Conservation (phyloP, 2,797 vertebrate genomes). For the Pipistrellus kuhlii region DNA sequence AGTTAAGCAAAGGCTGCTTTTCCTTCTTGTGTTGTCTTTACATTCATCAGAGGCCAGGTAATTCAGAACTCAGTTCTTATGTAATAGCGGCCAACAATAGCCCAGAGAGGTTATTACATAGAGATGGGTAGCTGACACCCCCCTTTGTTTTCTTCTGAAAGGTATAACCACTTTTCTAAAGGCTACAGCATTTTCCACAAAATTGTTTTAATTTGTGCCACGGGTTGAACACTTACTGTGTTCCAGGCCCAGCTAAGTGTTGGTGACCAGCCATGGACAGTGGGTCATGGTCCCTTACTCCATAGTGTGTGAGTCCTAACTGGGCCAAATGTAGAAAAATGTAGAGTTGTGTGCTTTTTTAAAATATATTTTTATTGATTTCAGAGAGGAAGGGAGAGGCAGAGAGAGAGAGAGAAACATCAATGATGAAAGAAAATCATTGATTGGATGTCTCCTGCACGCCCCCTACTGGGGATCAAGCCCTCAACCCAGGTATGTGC, state of each 20-base stretch:
- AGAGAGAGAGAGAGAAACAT: too few species aligned
- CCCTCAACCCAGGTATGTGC: too few species aligned
- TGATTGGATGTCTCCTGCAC: too few species aligned
- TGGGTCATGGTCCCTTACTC: neutral
- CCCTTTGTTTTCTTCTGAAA: slow-evolving; percentile 18
- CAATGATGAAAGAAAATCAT: too few species aligned
- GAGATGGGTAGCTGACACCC: neutral
- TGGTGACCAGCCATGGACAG: neutral
- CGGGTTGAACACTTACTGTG: neutral
- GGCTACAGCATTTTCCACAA: neutral
- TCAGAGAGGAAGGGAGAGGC: too few species aligned
- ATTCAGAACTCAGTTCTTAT: slow-evolving; percentile 66
- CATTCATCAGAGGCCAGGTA: slow-evolving; percentile 63
- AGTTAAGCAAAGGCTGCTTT: slow-evolving; percentile 45
- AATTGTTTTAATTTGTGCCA: slow-evolving; percentile 11
- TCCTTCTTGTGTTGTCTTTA: slow-evolving; percentile 58
- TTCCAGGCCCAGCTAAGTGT: neutral
- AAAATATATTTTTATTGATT: too few species aligned
- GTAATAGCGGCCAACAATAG: neutral
- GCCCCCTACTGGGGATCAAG: too few species aligned
- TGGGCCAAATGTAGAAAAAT: neutral
- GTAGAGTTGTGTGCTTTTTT: neutral
- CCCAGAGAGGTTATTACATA: neutral
- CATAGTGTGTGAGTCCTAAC: neutral
- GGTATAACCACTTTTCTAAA: neutral